Base-by-base conservation (phyloP, 2,113 vertebrate species). In the Origma solitaria region DNA sequence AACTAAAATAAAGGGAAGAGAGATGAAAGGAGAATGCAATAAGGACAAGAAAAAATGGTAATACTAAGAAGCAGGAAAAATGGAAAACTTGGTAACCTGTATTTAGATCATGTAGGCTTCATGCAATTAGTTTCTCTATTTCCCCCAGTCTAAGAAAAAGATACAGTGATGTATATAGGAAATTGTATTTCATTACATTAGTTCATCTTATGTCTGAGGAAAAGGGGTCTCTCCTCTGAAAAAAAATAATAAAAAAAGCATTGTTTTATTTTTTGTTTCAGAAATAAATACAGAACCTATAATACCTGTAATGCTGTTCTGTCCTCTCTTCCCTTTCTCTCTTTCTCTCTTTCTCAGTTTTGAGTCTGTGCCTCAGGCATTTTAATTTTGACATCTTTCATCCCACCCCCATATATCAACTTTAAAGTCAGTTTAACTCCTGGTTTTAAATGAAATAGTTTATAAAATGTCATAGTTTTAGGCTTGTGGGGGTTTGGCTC, bases 401-500 rank as follows among this genome's bases (percentile, higher is more conserved):
- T 75, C 81, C 87, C 90, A 86, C 90, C 87, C 90, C 81, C 65
- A 44, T 62, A 28, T 40, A 78, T 92, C 35, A 84, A 88, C 84
- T 77, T 84, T 81, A 54, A 93, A 92, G 71, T 76, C n/a, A 61
- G 44, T 76, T 90, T 76, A 90, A 87, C n/a, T 94, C 57, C 81
- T 79, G 69, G 27, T 68, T 95, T 87, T 86, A 86, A 92, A 58
- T 20, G 6, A 96, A 96, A 83, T 94, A 80, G 65, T 92, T 91
- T 77, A 61, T 50, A 88, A 86, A 91, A 80, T 88, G 71, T 72
- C 62, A 69, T 72, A 8, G 38, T 71, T 94, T 92, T 86, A 92
- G 60, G 73, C 69, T 88, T 86, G 62, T 70, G 92, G 45, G 72
- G 87, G 72, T 58, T 68, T 78, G 23, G 27, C 35, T 84, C 15